Percentiles rank a stretch among this genome's conserved stretches.
Conservation (phyloP, 2,113 vertebrate species). For the Tyto alba region DNA sequence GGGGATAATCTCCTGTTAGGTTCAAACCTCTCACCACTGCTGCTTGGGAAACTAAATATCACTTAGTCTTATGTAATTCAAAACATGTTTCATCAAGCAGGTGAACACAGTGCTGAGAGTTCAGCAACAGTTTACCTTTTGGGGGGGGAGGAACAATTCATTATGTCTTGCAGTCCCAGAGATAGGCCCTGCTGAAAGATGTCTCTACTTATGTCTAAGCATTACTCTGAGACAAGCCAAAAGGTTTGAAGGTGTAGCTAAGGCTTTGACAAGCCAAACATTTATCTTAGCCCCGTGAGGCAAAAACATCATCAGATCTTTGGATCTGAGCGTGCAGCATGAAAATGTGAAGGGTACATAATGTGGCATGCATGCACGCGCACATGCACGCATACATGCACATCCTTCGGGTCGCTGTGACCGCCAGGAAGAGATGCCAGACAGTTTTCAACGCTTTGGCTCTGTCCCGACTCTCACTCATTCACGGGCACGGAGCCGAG, state of each 20-base stretch:
- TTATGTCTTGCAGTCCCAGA: background rate
- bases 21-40: background rate
- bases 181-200: constrained; percentile 33
- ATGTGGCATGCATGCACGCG: background rate
- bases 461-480: constrained; percentile 7
- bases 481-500: constrained; percentile 58
- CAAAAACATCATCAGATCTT: background rate
- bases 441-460: constrained; percentile 31
- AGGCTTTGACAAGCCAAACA: constrained; percentile 5
- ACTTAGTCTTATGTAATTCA: background rate
- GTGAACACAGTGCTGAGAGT: background rate
- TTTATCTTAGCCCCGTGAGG: background rate
- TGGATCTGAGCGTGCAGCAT: background rate
- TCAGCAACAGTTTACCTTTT: constrained; percentile 11
- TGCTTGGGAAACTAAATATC: background rate
- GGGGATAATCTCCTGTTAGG: background rate
- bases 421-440: constrained; percentile 50
- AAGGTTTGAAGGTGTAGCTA: background rate
- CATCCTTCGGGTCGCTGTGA: background rate
- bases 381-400: background rate
- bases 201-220: background rate
- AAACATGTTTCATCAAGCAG: constrained; percentile 43
- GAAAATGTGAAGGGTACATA: background rate
- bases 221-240: background rate
- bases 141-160: constrained; percentile 1